Percentiles rank a stretch among this genome's conserved stretches.
These are phyloP conservation scores for Microtus montanus DNA, from an alignment of 2,113 vertebrate species.

Conservation along the genomic window DNA sequence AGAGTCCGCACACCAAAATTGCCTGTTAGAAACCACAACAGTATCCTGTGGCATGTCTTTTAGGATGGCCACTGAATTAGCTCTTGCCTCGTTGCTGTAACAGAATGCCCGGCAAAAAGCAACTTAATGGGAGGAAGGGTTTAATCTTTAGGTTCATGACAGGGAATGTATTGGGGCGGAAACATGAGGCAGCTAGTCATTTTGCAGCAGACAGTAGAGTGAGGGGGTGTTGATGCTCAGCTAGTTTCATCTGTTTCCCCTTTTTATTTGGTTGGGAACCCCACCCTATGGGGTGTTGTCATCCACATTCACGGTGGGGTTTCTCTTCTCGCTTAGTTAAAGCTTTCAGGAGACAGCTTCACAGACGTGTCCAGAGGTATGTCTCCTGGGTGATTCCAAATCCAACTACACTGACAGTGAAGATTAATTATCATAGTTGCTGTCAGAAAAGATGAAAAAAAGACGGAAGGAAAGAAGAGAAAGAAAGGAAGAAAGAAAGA, in stretches of 20 bases:
- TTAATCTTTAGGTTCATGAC: background rate
- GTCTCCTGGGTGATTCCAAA: background rate
- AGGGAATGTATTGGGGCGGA: background rate
- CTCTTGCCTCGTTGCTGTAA: background rate
- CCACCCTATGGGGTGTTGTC: background rate
- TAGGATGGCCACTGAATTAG: background rate
- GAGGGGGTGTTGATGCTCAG: background rate
- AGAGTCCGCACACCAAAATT: background rate
- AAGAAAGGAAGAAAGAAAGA: background rate
- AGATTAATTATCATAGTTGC: background rate
- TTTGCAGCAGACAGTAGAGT: background rate
- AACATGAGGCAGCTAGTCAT: background rate
- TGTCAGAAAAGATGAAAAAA: background rate
- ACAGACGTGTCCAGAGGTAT: background rate
- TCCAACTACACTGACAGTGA: background rate
- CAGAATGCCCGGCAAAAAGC: background rate
- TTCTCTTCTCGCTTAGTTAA: background rate
- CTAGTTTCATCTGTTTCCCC: background rate
- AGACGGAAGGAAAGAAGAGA: background rate
- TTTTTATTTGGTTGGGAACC: background rate
- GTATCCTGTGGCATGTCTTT: background rate
- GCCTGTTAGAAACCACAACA: conserved; percentile 28
- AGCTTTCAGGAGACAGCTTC: background rate
- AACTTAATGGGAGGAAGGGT: background rate
- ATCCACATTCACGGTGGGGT: background rate